phyloP scores from a whole-genome alignment of 2,797 vertebrate genomes.

The Tiaroga cobitis region DNA sequence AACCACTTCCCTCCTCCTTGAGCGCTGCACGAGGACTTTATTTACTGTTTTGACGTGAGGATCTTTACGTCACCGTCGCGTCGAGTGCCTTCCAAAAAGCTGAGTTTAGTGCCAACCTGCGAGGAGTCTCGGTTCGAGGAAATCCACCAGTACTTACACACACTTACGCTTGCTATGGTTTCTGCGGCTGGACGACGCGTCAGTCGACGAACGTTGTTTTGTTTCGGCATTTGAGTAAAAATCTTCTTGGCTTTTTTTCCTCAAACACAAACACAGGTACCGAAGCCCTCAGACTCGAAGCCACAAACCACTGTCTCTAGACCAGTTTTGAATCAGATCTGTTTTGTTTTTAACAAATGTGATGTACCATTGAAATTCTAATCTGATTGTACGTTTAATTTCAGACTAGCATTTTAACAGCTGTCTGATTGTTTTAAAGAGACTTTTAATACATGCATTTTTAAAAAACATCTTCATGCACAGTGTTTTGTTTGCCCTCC shows the following conservation, averaged over 20 bases:
- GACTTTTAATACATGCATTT: constrained; percentile 98
- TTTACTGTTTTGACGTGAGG: constrained; percentile 82
- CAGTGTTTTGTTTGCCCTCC: constrained; percentile 79
- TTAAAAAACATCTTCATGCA: constrained; percentile 72
- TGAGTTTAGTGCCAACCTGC: constrained; percentile 92
- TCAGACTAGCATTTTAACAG: constrained; percentile 80
- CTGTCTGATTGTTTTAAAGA: constrained; percentile 85
- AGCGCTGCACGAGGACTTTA: constrained; percentile 75
- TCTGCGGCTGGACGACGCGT: constrained; percentile 63
- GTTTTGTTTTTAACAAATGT: constrained; percentile 78
- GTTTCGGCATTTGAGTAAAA: constrained; percentile 74
- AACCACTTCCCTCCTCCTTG: constrained; percentile 63
- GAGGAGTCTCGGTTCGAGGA: constrained; percentile 81
- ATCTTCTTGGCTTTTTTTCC: constrained; percentile 73
- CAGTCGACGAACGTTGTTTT: constrained; percentile 75
- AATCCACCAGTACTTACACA: constrained; percentile 78
- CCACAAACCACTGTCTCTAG: constrained; percentile 71
- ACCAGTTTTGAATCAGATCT: constrained; percentile 75
- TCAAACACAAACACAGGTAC: constrained; percentile 84
- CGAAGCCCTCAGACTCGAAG: constrained; percentile 67
- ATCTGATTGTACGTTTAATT: constrained; percentile 89
- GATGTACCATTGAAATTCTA: constrained; percentile 89
- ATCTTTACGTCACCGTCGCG: constrained; percentile 79
- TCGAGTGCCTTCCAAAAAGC: constrained; percentile 97
- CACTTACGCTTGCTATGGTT: constrained; percentile 79